Evolutionary conservation across 2,797 vertebrate genomes (phyloP).

Genomic region (Trachurus trachurus): DNA sequence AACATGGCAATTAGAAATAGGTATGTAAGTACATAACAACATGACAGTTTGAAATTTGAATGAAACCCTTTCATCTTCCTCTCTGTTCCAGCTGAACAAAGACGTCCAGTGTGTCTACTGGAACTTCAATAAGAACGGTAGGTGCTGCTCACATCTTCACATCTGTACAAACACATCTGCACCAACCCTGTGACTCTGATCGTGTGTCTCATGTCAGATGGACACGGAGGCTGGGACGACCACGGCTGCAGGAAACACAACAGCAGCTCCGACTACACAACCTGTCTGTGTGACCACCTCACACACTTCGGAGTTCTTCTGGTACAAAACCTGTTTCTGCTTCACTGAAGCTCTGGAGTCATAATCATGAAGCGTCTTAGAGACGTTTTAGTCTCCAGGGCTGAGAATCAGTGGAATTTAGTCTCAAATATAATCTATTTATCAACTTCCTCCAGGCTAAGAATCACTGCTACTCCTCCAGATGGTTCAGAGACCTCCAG

Average conservation of each 20-base stretch:
- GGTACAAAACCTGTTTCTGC: slow-evolving; percentile 76
- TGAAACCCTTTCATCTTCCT: slow-evolving; percentile 27
- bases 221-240: slow-evolving; percentile 90
- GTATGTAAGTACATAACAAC: no score
- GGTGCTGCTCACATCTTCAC: slow-evolving; percentile 4
- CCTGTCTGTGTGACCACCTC: slow-evolving; percentile 93
- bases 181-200: background rate
- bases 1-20: no score
- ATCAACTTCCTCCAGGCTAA: no score
- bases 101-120: slow-evolving; percentile 89
- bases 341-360: background rate
- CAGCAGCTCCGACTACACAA: slow-evolving; percentile 87
- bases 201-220: slow-evolving; percentile 80
- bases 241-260: slow-evolving; percentile 86
- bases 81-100: slow-evolving; percentile 77
- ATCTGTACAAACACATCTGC: no score
- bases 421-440: no score
- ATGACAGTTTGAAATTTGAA: no score
- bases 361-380: no score
- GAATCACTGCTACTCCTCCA: no score
- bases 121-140: slow-evolving; percentile 91
- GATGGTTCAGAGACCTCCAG: no score
- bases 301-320: slow-evolving; percentile 95
- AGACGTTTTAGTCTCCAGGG: no score
- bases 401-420: no score